Conservation (phyloP, 2,888 invertebrate species). For the Oxyteleia sp. region DNA sequence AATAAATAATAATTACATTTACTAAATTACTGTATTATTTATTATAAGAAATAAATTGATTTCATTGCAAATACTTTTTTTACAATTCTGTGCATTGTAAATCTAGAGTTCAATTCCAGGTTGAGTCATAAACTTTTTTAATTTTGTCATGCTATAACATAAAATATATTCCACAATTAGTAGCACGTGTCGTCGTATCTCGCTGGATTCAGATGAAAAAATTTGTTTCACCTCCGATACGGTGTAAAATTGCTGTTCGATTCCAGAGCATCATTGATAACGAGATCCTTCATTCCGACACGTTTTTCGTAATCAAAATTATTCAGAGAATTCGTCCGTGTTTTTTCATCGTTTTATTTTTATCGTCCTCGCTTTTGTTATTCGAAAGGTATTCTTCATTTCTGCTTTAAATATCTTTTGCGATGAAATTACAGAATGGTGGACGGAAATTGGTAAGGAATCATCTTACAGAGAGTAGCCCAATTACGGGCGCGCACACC, state of each 20-base stretch:
- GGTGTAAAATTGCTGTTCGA: not conserved
- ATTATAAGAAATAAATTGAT: too few relatives aligned
- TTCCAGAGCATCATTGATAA: not conserved
- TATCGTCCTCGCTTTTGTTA: not conserved
- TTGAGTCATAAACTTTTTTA: too few relatives aligned
- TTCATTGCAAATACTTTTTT: too few relatives aligned
- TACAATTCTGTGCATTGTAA: too few relatives aligned
- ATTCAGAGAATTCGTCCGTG: conserved; percentile 5
- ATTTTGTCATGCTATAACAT: too few relatives aligned
- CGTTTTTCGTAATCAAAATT: conserved; percentile 9
- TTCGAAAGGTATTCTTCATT: not conserved
- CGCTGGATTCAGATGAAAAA: too few relatives aligned
- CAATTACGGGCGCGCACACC: conserved; percentile 28
- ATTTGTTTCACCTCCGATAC: too few relatives aligned
- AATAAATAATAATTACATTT: too few relatives aligned
- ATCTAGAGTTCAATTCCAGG: too few relatives aligned
- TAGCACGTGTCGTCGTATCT: too few relatives aligned
- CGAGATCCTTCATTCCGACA: not conserved
- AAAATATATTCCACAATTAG: too few relatives aligned
- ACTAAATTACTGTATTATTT: too few relatives aligned
- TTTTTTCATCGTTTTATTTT: not conserved
- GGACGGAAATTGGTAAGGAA: conserved; percentile 34
- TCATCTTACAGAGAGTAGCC: conserved; percentile 24
- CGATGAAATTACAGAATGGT: conserved; percentile 26
- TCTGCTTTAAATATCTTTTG: not conserved